Percentiles rank a stretch among this genome's conserved stretches.
phyloP scores from a whole-genome alignment of 2,113 vertebrate genomes.

The Mirounga angustirostris region DNA sequence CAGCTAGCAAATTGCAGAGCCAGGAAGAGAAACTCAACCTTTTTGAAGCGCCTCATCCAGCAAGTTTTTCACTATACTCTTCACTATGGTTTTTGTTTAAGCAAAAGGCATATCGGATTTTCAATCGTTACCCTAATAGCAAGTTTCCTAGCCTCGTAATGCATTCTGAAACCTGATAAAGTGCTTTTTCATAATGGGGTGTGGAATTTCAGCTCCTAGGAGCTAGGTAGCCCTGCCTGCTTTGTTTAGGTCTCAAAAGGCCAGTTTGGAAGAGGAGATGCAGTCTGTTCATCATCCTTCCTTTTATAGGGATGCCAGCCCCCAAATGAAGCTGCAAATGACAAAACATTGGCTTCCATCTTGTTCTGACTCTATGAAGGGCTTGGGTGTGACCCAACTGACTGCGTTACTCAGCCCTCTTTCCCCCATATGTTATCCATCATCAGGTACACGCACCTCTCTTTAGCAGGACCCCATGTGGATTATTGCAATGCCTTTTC shows the following conservation, averaged over 20 bases:
- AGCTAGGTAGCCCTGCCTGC: too few relatives aligned
- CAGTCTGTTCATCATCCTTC: accelerated
- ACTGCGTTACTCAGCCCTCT: accelerated
- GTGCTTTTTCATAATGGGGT: neutral
- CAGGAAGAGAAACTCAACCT: neutral
- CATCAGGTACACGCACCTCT: accelerated
- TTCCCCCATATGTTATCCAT: neutral
- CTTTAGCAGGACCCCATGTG: accelerated
- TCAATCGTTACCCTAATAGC: neutral
- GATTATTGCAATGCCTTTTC: accelerated
- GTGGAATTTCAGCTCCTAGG: neutral
- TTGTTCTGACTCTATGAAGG: neutral
- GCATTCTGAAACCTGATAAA: neutral
- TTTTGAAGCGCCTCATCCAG: neutral
- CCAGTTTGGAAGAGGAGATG: neutral
- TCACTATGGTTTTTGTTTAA: neutral
- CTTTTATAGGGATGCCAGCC: neutral
- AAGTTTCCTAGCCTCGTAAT: neutral
- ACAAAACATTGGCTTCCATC: neutral
- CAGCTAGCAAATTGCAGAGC: neutral
- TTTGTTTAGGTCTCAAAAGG: neutral
- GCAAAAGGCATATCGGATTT: neutral
- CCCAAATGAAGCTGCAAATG: neutral
- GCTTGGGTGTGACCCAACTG: neutral
- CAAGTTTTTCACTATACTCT: neutral